A percentile compares a stretch with the other conserved stretches of the same genome.
Evolutionary conservation across 2,888 invertebrate genomes (phyloP).

Genomic region (Venustoraphidia nigricollis): DNA sequence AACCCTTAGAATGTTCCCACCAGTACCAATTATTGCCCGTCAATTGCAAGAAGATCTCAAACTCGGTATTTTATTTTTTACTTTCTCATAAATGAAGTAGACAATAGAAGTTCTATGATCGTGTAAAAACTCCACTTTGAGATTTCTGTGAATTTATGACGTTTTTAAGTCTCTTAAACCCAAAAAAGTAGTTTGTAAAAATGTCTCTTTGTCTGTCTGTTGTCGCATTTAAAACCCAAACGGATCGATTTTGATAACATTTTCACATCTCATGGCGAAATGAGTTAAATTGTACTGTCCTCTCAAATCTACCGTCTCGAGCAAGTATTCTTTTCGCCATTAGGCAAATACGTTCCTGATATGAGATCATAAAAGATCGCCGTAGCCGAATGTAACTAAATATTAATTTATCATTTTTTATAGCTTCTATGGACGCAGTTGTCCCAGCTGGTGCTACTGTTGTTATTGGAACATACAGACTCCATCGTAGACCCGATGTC

Average conservation of each 20-base stretch:
- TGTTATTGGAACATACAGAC: slow-evolving; percentile 45
- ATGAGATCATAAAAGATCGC: too few species aligned
- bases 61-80: slow-evolving; percentile 30
- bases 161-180: too few species aligned
- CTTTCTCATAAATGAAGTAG: not conserved
- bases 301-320: too few species aligned
- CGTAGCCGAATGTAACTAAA: not conserved
- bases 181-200: too few species aligned
- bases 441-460: slow-evolving; percentile 58
- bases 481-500: slow-evolving; percentile 49
- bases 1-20: slow-evolving; percentile 61
- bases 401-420: not conserved
- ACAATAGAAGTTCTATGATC: not conserved
- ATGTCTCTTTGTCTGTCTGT: too few species aligned
- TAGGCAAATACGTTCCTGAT: too few species aligned
- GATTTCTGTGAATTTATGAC: not conserved
- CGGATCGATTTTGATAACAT: not conserved
- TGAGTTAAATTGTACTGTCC: too few species aligned
- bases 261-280: too few species aligned
- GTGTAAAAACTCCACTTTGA: not conserved
- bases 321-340: too few species aligned
- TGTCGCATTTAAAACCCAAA: too few species aligned
- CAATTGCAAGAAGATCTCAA: slow-evolving; percentile 52
- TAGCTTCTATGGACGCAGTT: slow-evolving; percentile 44
- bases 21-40: slow-evolving; percentile 64